phyloP scores from a whole-genome alignment of 2,113 vertebrate species.

The Beaufortia kweichowensis region DNA sequence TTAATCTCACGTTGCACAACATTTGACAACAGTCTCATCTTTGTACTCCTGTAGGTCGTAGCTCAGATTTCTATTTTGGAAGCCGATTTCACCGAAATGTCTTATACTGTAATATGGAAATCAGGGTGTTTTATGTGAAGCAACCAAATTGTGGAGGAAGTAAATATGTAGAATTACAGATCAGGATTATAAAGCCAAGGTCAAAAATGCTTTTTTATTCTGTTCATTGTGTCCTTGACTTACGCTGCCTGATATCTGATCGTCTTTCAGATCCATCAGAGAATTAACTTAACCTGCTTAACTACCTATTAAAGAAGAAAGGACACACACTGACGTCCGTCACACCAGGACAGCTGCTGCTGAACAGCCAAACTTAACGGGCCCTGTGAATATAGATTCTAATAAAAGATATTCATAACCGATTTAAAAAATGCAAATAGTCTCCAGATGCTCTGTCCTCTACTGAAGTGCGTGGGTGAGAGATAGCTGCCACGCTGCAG shows the following conservation, averaged over 20 bases:
- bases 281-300: slow-evolving; percentile 3
- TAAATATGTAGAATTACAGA: not conserved
- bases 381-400: slow-evolving; percentile 67
- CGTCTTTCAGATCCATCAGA: slow-evolving; percentile 41
- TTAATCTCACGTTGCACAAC: slow-evolving; percentile 31
- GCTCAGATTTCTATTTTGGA: slow-evolving; percentile 3
- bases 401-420: slow-evolving; percentile 66
- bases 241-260: slow-evolving; percentile 42
- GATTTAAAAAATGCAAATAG: slow-evolving; percentile 60
- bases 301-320: slow-evolving; percentile 25
- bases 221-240: slow-evolving; percentile 48
- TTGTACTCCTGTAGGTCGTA: not conserved
- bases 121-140: not conserved
- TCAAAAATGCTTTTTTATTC: slow-evolving; percentile 35
- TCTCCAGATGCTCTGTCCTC: slow-evolving; percentile 58
- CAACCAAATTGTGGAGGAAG: not conserved
- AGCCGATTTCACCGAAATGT: not conserved
- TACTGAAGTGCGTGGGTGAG: slow-evolving; percentile 50
- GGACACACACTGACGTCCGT: not conserved
- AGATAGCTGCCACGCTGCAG: slow-evolving; percentile 5
- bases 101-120: not conserved
- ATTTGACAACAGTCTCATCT: slow-evolving; percentile 17
- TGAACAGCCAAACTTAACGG: slow-evolving; percentile 56
- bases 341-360: slow-evolving; percentile 33
- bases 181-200: not conserved